phyloP scores from a whole-genome alignment of 2,797 vertebrate species.

The Gorsachius magnificus region DNA sequence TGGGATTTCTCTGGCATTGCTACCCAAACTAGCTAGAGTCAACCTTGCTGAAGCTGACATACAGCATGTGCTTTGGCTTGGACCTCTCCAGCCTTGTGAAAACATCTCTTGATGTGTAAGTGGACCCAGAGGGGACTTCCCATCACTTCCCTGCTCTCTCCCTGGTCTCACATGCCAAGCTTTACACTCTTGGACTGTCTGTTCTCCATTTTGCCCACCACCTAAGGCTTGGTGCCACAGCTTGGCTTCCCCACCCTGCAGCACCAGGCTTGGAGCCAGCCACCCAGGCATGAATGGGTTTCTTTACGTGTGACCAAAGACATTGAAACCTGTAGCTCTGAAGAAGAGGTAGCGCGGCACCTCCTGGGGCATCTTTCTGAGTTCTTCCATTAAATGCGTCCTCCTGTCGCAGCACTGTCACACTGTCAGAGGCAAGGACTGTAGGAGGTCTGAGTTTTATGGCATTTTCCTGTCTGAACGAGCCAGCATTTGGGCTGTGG shows the following conservation, averaged over 20 bases:
- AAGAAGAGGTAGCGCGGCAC: neutral
- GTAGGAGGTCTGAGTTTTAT: neutral
- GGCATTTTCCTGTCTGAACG: neutral
- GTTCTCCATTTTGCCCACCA: neutral
- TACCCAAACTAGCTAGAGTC: neutral
- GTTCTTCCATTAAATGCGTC: rapidly evolving
- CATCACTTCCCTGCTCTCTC: neutral
- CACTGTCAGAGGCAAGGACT: neutral
- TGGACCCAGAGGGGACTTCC: neutral
- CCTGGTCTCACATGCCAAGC: neutral
- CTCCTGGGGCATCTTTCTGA: neutral
- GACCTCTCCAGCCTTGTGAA: neutral
- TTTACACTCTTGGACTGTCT: neutral
- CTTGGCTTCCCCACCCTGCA: neutral
- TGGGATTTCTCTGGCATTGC: neutral
- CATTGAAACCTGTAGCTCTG: neutral
- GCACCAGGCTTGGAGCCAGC: neutral
- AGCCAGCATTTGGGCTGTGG: neutral
- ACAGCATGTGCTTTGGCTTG: neutral
- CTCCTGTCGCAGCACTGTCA: neutral
- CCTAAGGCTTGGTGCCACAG: neutral
- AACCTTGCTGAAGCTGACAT: neutral
- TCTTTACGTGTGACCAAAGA: neutral
- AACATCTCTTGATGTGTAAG: neutral
- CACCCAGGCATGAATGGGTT: neutral